Conservation (phyloP, 2,888 invertebrate genomes). For the Agrilus mali region DNA sequence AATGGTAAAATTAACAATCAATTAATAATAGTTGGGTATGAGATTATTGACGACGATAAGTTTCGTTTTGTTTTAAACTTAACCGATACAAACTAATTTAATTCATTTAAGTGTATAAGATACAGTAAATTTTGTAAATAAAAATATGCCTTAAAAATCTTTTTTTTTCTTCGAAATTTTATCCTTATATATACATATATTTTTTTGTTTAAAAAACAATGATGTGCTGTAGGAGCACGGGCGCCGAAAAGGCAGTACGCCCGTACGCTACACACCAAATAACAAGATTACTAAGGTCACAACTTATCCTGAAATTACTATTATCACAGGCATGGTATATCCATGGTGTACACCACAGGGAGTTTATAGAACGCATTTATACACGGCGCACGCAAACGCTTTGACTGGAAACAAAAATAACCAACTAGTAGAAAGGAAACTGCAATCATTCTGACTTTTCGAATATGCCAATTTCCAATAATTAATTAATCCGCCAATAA, state of each 20-base stretch:
- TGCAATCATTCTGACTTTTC: too few species aligned
- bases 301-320: conserved; percentile 58
- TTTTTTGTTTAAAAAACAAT: conserved; percentile 30
- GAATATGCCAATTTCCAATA: too few species aligned
- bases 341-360: conserved; percentile 19
- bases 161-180: conserved; percentile 26
- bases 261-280: conserved; percentile 29
- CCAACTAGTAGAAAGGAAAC: too few species aligned
- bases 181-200: conserved; percentile 34
- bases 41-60: conserved; percentile 32
- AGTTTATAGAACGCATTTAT: conserved; percentile 12
- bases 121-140: conserved; percentile 34
- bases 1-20: too few species aligned
- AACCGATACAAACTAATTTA: too few species aligned
- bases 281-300: conserved; percentile 51
- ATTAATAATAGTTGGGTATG: conserved; percentile 13
- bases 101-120: conserved; percentile 24
- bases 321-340: conserved; percentile 54
- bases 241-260: conserved; percentile 17
- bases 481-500: too few species aligned
- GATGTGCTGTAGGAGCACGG: conserved; percentile 22
- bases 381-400: conserved; percentile 17
- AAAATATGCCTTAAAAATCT: conserved; percentile 34
- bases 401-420: conserved; percentile 9
- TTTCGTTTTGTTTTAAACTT: too few species aligned